Base-by-base conservation (phyloP, 1,140 invertebrate genomes). In the Sycophaga agraensis region DNA sequence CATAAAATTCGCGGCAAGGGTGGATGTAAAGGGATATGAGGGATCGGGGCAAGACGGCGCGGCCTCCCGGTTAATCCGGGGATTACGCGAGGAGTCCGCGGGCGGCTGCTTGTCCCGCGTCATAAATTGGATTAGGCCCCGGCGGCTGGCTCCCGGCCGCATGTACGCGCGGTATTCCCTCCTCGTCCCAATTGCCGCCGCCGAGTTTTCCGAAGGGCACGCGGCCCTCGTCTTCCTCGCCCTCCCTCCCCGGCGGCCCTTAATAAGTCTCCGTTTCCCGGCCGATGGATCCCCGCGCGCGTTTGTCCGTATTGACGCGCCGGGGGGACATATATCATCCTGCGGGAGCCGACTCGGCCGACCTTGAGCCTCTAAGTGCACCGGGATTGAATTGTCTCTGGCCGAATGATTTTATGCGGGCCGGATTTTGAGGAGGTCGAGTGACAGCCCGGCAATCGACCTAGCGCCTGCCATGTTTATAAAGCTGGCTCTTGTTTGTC, bases 41-140 rank as follows among this genome's bases (percentile, higher is more conserved):
- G 24, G 43, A 46, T 5, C 9, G 22, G 2, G 17, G 17, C 6
- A 43, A 3, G 40, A 5, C n/a, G n/a, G n/a, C n/a, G n/a, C n/a
- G n/a, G n/a, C n/a, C n/a, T n/a, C n/a, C n/a, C n/a, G n/a, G 51
- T 66, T 68, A 70, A 70, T 70, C 65, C 66, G 19, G 7, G 68
- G 64, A 68, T 68, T 68, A 64, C 49, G 39, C 45, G 60, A 45
- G 64, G 66, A 64, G 42, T 22, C 28, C 21, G 26, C 14, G 19
- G 24, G 22, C 22, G 12, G 51, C 45, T 55, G 8, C 49, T 39
- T 48, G 51, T 63, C 50, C 37, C 2, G 35, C 53, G 59, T 68
- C 65, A 63, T 62, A 66, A 68, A 65, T 59, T 63, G 63, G 50
- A 55, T 60, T 56, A 54, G 49, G 35, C 58, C 39, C 39, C 5